Evolutionary conservation across 2,888 invertebrate species (phyloP), one percentile per base, ranked within the genome.

Genomic region (Agrochola lota): DNA sequence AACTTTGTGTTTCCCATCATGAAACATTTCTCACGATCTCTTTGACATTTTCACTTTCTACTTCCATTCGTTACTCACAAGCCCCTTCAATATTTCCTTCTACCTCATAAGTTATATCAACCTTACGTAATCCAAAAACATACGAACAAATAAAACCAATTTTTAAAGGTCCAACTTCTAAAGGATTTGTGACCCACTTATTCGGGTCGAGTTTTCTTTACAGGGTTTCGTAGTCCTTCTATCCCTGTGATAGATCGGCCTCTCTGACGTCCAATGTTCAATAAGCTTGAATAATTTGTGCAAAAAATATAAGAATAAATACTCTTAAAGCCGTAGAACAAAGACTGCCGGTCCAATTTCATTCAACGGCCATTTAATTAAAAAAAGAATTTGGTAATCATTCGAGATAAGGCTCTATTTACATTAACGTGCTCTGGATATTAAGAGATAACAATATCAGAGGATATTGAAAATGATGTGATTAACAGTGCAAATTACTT

Each of bases 221-320:
- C 90, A 90, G 89, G 92, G 90, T 88, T 91, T 90, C 84, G 86
- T 89, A 88, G 89, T 91, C 85, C 91, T 90, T 91, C 91, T 92
- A 92, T 93, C 91, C 90, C 83, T 80, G 92, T 95, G 94, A 95
- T 95, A 94, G 94, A 95, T 95, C 92, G 92, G 91, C 90, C 82
- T 88, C 86, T 89, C 92, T 90, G 89, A 92, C 92, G 90, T 93
- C 91, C 91, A 91, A 93, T 92, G 93, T 92, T 93, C 94, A 94
- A 94, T 94, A 94, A 94, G 92, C 93, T 90, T 94, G 93, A 93
- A 95, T 94, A 94, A 94, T 94, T 94, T 93, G 91, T 88, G 90
- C 89, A 91, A 94, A 94, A 94, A 94, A 92, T 91, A 91, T 90
- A 90, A 90, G 88, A 92, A 93, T 91, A 93, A 93, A 93, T 91